Base-by-base conservation (phyloP, 1,140 invertebrate genomes). In the Orius insidiosus region DNA sequence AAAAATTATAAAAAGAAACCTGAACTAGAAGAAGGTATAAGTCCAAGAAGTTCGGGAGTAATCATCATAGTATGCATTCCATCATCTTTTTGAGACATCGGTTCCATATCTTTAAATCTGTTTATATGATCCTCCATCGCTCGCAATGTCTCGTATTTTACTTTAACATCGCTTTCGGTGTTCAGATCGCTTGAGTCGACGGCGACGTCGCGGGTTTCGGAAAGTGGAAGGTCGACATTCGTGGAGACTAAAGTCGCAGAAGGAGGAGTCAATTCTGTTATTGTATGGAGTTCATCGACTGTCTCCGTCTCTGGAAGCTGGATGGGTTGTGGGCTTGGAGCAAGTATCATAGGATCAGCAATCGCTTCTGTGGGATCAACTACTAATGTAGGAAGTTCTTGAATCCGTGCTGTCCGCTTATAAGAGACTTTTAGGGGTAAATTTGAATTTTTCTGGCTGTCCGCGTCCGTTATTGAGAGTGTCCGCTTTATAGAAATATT, bases 61-160 rank as follows among this genome's bases (percentile, higher is more conserved):
- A 76, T 73, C 65, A 76, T 76, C 72, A 78, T 74, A 49, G 63
- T 62, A 46, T 66, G 65, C 56, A 63, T 63, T 10, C 58, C 56
- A 41, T 61, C 60, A 15, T 63, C 60, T 16, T 64, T 60, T 42
- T 64, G 62, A 14, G 31, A 19, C 8, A 9, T 16, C 8, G 15
- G 19, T 40, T 30, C 5, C 3, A 45, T 13, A 30, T 11, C 24
- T 30, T 41, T 10, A 36, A 36, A 36, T 36, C 9, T 3, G 35
- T 3, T 36, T 10, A 36, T 3, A 48, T 74, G 67, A 55, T 76
- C 67, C 15, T 79, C 75, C 65, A 71, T 67, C 42, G 74, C 72
- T 54, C 72, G 65, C 42, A 77, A 58, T 13, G 73, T 76, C 60
- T 78, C 74, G 49, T 75, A 75, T 55, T 78, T 78, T 35, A 75